Evolutionary conservation across 2,888 invertebrate genomes (phyloP).

Genomic region (Harpagoxenus sublaevis): DNA sequence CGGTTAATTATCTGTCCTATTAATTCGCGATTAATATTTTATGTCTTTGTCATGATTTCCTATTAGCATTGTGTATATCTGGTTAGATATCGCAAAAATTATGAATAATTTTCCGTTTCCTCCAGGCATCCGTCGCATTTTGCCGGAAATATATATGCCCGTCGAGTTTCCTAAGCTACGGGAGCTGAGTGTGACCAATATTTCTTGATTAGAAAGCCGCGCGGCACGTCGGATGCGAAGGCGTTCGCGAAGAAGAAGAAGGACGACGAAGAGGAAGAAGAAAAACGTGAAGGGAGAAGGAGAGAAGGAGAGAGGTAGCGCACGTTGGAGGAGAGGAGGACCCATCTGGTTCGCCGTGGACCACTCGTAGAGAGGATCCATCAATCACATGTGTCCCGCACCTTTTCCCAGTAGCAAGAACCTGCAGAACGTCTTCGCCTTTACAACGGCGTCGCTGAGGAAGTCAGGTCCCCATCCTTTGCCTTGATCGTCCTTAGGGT

Average conservation of each 20-base stretch:
- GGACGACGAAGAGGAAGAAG: conserved; percentile 57
- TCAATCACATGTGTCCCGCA: conserved; percentile 83
- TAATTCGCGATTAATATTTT: not conserved
- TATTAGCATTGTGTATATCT: not conserved
- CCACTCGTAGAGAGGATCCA: conserved; percentile 83
- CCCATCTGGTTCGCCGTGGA: conserved; percentile 75
- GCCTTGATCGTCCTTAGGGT: conserved; percentile 69
- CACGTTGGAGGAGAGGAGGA: conserved; percentile 68
- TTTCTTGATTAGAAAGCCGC: conserved; percentile 82
- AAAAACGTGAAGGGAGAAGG: conserved; percentile 55
- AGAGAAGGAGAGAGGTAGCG: conserved; percentile 53
- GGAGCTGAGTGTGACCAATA: conserved; percentile 80
- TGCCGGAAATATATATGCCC: conserved; percentile 37
- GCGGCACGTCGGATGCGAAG: conserved; percentile 75
- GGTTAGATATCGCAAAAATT: not conserved
- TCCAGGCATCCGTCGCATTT: conserved; percentile 32
- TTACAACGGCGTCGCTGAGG: conserved; percentile 77
- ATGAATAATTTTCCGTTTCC: conserved; percentile 31
- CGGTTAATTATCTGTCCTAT: not conserved
- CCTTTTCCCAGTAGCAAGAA: conserved; percentile 84
- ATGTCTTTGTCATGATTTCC: not conserved
- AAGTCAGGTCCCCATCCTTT: conserved; percentile 74
- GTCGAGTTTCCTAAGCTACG: conserved; percentile 47
- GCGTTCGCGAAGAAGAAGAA: conserved; percentile 66
- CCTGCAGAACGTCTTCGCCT: conserved; percentile 78